phyloP scores from a whole-genome alignment of 1,140 invertebrate genomes.

The Schlechtendalia chinensis region DNA sequence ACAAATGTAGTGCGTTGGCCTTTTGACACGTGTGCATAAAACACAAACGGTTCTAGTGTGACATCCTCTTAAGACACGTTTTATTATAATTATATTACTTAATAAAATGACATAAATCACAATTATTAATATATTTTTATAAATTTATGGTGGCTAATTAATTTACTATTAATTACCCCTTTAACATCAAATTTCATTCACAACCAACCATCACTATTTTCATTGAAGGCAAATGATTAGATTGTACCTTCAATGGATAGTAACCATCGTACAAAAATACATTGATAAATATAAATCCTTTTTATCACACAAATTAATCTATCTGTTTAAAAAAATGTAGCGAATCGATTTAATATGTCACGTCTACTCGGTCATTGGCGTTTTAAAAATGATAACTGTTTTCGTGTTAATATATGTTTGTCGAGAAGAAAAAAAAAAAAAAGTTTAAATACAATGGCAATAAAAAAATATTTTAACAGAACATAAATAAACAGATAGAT shows the following conservation, averaged over 20 bases:
- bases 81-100: neutral
- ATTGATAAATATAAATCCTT: no score
- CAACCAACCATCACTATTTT: constrained; percentile 21
- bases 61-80: neutral
- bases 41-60: no score
- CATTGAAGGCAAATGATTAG: neutral
- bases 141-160: no score
- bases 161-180: neutral
- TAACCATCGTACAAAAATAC: constrained; percentile 32
- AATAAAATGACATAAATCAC: neutral
- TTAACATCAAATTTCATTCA: constrained; percentile 23
- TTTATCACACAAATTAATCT: neutral
- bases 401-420: no score
- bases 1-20: no score
- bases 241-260: constrained; percentile 5
- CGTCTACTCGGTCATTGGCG: no score
- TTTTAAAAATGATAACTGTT: neutral
- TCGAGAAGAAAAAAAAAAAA: neutral
- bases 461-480: constrained; percentile 14
- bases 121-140: constrained; percentile 15
- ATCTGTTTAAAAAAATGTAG: neutral
- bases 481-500: neutral
- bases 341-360: no score
- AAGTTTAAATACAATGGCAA: neutral
- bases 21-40: no score